phyloP scores from a whole-genome alignment of 2,888 invertebrate genomes.

The Autographa pulchrina region DNA sequence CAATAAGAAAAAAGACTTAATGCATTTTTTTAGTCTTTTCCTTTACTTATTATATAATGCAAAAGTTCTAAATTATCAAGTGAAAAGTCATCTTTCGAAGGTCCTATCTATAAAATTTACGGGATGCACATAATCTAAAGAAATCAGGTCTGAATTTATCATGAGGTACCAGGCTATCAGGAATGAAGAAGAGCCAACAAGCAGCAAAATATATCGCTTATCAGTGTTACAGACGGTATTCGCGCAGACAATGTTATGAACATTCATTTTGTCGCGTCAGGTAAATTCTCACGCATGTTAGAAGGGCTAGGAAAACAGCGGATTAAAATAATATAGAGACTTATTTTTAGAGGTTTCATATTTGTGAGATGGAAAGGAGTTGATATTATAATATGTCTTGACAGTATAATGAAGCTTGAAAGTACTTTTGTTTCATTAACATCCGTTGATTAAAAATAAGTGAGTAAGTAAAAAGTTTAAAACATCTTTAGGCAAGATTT shows the following conservation, averaged over 20 bases:
- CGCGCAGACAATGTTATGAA: constrained; percentile 57
- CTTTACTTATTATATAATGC: too few relatives aligned
- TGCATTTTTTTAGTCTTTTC: too few relatives aligned
- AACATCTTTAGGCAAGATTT: too few relatives aligned
- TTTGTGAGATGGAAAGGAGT: too few relatives aligned
- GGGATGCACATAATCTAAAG: background rate
- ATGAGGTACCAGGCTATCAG: background rate
- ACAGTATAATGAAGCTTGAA: too few relatives aligned
- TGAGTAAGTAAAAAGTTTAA: too few relatives aligned
- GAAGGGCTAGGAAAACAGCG: constrained; percentile 37
- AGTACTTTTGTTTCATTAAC: too few relatives aligned
- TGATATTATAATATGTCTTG: too few relatives aligned
- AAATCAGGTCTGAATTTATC: constrained; percentile 6
- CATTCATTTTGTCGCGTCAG: constrained; percentile 61
- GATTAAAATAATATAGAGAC: background rate
- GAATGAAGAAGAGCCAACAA: constrained; percentile 16
- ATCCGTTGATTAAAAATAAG: too few relatives aligned
- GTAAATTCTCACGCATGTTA: constrained; percentile 54
- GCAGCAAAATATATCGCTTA: constrained; percentile 51
- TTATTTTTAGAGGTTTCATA: background rate
- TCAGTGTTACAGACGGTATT: constrained; percentile 48
- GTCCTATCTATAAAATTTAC: background rate
- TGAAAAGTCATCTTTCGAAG: background rate
- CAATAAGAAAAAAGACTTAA: too few relatives aligned
- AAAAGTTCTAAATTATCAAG: background rate